These are phyloP conservation scores for Eulemur rufifrons DNA, from an alignment of 2,113 vertebrate species.

Conservation along the genomic window DNA sequence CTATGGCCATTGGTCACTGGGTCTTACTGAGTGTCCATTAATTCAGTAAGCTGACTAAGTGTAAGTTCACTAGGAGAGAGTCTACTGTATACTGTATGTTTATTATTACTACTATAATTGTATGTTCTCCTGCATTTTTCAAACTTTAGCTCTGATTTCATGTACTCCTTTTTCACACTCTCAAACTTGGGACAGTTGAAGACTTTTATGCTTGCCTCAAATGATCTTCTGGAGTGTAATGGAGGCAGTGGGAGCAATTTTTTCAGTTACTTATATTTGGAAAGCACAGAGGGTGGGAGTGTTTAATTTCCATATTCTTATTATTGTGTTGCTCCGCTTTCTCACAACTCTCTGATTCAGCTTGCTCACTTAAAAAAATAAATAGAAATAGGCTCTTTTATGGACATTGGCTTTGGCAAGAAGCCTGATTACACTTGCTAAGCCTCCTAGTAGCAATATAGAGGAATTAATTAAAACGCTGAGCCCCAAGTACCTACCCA, in stretches of 20 bases:
- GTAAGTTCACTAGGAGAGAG: neutral
- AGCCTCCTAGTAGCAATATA: slow-evolving; percentile 34
- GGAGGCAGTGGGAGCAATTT: neutral
- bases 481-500: slow-evolving; percentile 65
- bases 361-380: slow-evolving; percentile 35
- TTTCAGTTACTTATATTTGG: slow-evolving; percentile 11
- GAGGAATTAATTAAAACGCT: slow-evolving; percentile 72
- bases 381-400: slow-evolving; percentile 33
- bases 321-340: neutral
- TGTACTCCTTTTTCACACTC: slow-evolving; percentile 45
- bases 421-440: slow-evolving; percentile 40
- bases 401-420: neutral
- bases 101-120: neutral
- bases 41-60: neutral
- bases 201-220: neutral
- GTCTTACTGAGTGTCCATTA: neutral
- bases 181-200: slow-evolving; percentile 7
- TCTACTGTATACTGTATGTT: neutral
- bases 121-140: slow-evolving; percentile 43
- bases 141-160: slow-evolving; percentile 37
- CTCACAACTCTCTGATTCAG: neutral
- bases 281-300: neutral
- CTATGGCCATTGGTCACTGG: neutral
- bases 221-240: neutral
- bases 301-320: slow-evolving; percentile 33